A percentile compares a stretch with the other conserved stretches of the same genome.
These are phyloP conservation scores for Platichthys flesus DNA, from an alignment of 2,113 vertebrate genomes.

Conservation along the genomic window DNA sequence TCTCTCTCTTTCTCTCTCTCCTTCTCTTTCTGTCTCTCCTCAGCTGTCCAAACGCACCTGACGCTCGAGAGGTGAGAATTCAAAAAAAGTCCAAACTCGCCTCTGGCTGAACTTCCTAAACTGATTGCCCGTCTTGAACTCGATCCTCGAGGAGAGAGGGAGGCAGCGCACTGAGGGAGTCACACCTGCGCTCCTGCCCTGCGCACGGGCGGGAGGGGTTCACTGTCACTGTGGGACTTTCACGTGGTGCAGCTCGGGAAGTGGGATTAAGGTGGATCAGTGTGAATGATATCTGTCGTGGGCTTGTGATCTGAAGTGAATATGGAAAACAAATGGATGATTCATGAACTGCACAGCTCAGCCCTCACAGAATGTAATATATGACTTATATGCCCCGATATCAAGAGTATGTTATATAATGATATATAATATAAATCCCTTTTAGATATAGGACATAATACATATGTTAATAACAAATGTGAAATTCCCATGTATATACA, in stretches of 20 bases:
- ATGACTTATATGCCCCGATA: background rate
- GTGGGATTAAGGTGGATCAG: background rate
- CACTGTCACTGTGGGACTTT: slow-evolving; percentile 11
- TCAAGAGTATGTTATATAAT: too few relatives aligned
- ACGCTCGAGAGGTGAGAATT: background rate
- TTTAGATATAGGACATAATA: too few relatives aligned
- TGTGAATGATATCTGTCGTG: background rate
- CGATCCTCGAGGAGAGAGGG: background rate
- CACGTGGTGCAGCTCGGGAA: slow-evolving; percentile 1
- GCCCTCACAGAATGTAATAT: background rate
- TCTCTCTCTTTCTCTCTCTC: background rate
- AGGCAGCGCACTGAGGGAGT: slow-evolving; percentile 40
- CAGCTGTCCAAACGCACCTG: slow-evolving; percentile 12
- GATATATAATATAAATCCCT: too few relatives aligned
- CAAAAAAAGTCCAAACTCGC: background rate
- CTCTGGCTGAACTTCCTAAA: background rate
- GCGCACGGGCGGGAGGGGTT: slow-evolving; percentile 71
- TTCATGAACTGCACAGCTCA: background rate
- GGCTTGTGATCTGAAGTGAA: background rate
- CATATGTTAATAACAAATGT: too few relatives aligned
- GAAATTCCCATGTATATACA: too few relatives aligned
- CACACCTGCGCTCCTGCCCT: slow-evolving; percentile 76
- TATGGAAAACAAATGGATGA: background rate
- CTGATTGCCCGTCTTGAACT: background rate
- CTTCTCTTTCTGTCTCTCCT: background rate